Evolutionary conservation across 2,113 vertebrate genomes (phyloP).

Genomic region (Chamaetylas fuelleborni): DNA sequence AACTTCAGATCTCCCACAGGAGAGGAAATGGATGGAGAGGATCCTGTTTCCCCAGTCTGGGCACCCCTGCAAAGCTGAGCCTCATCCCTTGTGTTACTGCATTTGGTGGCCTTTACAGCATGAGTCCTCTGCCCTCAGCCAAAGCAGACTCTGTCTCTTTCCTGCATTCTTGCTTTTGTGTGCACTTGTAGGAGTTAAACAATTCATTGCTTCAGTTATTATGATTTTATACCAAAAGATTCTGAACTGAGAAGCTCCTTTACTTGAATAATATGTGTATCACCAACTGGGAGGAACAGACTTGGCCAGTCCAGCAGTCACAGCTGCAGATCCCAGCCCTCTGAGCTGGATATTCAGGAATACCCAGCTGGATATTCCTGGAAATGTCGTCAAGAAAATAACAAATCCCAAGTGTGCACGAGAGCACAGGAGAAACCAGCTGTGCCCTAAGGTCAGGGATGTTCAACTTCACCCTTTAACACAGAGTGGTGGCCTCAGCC

Average conservation of each 20-base stretch:
- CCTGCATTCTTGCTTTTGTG: background rate
- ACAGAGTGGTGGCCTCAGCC: background rate
- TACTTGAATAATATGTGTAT: background rate
- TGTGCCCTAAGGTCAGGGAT: background rate
- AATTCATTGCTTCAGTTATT: background rate
- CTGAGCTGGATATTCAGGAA: background rate
- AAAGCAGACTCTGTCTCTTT: background rate
- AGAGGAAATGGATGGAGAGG: background rate
- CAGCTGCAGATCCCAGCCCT: fast-evolving
- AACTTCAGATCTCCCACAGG: background rate
- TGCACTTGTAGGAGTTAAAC: background rate
- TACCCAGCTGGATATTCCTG: no score
- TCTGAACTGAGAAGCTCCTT: background rate
- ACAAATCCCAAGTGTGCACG: fast-evolving
- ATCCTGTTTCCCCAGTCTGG: background rate
- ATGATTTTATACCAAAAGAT: background rate
- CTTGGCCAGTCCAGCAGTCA: background rate
- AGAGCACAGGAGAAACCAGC: background rate
- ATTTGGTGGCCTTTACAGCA: background rate
- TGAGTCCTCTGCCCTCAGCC: background rate
- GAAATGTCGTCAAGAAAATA: background rate
- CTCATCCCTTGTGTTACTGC: background rate
- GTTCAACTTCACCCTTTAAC: background rate
- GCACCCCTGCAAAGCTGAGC: background rate
- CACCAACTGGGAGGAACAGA: background rate